A percentile compares a stretch with the other conserved stretches of the same genome.
These are phyloP conservation scores for Tetragonisca angustula DNA, from an alignment of 2,888 invertebrate species.

Conservation along the genomic window DNA sequence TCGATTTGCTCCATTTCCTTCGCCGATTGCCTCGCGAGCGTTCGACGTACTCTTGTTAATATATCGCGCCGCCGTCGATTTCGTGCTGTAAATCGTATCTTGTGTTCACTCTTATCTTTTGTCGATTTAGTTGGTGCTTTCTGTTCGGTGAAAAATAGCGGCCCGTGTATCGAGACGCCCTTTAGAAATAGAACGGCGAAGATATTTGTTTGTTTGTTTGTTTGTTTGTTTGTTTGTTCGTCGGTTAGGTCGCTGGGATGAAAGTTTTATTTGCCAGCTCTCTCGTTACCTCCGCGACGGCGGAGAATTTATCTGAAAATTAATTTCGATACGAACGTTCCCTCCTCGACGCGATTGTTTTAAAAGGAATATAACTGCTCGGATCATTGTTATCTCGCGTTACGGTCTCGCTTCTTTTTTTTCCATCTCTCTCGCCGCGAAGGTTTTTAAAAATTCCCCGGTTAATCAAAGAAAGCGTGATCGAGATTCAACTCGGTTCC, in stretches of 20 bases:
- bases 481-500: neutral
- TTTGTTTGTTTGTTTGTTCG: neutral
- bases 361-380: neutral
- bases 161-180: neutral
- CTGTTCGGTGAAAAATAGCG: neutral
- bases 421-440: too few relatives aligned
- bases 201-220: neutral
- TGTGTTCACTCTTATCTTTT: neutral
- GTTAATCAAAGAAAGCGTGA: constrained; percentile 1
- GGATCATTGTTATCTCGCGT: neutral
- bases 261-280: neutral
- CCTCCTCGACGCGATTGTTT: neutral
- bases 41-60: neutral
- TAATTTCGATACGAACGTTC: neutral
- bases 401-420: neutral
- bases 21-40: neutral
- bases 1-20: neutral
- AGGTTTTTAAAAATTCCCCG: neutral
- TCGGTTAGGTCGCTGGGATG: neutral
- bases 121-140: constrained; percentile 3
- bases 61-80: neutral
- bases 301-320: constrained; percentile 10
- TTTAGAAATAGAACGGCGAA: neutral
- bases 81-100: constrained; percentile 1
- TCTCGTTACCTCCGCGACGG: neutral